Evolutionary conservation across 2,113 vertebrate species (phyloP).

Genomic region (Menura novaehollandiae): DNA sequence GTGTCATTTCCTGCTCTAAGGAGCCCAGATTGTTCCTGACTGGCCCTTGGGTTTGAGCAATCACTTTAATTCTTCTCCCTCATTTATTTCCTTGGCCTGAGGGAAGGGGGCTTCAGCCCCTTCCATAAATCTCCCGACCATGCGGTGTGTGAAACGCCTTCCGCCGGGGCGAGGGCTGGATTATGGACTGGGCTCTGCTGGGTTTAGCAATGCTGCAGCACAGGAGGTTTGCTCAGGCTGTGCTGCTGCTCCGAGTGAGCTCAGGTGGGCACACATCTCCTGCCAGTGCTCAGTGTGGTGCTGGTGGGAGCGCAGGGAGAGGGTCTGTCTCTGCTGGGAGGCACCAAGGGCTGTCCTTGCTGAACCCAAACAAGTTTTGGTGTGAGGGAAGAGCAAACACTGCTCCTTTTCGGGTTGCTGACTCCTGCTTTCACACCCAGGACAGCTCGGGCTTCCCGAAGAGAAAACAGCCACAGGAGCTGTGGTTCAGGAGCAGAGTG

Average conservation of each 20-base stretch:
- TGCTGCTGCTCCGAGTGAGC: rapidly evolving
- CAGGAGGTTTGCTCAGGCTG: background rate
- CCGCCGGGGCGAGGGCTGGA: rapidly evolving
- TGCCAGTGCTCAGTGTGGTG: rapidly evolving
- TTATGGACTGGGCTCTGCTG: background rate
- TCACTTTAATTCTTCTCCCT: background rate
- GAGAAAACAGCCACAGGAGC: background rate
- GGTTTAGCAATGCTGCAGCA: background rate
- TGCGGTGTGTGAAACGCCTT: rapidly evolving
- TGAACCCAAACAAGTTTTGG: background rate
- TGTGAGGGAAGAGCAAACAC: background rate
- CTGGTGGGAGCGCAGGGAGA: rapidly evolving
- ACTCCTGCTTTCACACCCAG: background rate
- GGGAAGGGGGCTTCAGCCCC: background rate
- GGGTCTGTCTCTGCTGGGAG: background rate
- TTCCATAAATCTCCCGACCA: background rate
- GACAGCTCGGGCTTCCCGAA: background rate
- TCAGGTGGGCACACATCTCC: background rate
- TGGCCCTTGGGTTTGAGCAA: background rate
- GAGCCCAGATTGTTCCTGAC: background rate
- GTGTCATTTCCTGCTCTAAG: slow-evolving; percentile 19
- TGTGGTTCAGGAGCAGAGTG: rapidly evolving
- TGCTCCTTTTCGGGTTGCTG: background rate
- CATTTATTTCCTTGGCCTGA: background rate
- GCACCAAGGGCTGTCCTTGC: rapidly evolving